Evolutionary conservation across 2,113 vertebrate species (phyloP), one percentile per base, ranked within the genome.

Genomic region (Vombatus ursinus): DNA sequence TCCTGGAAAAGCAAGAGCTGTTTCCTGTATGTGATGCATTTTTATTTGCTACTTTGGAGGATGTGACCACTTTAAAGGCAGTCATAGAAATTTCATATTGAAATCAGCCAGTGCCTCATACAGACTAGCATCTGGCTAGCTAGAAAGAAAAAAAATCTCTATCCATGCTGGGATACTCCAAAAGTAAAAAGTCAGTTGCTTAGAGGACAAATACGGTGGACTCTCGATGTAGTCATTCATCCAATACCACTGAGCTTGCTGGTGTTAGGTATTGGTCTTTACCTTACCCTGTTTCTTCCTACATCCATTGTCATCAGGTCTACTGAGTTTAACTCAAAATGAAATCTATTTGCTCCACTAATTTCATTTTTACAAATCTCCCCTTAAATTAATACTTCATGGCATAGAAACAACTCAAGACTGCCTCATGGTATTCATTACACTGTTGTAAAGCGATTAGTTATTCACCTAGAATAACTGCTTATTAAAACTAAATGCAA

Each of bases 401-500:
- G 50, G 94, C 94, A 94, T 9, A 51, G 31, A 26, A 61, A 95
- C 91, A 92, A 96, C 68, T 95, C 93, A 97, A 77, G 84, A 52
- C n/a, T 89, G 57, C 52, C 25, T 52, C 50, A 37, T 52, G 93
- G 53, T 96, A 95, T 89, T 84, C 93, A 44, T 97, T 94, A 95
- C 28, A 97, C 92, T 44, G 94, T 52, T 89, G 19, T 93, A 89
- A 93, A 90, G 91, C 53, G 95, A 97, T 97, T 96, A 97, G 91
- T 90, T 96, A 95, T 96, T 96, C 53, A 89, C n/a, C 92, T 95
- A 53, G 92, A 95, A 92, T 95, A 95, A 94, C 50, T 95, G 91
- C 51, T 95, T 94, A 96, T 97, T 97, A 95, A 97, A 96, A 94
- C 89, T 94, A 96, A 97, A 97, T 84, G 50, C 92, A 93, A 93